Base-by-base conservation (phyloP, 37 sponge, comb jelly and placozoan species). In the Lycopodina hypogea region DNA sequence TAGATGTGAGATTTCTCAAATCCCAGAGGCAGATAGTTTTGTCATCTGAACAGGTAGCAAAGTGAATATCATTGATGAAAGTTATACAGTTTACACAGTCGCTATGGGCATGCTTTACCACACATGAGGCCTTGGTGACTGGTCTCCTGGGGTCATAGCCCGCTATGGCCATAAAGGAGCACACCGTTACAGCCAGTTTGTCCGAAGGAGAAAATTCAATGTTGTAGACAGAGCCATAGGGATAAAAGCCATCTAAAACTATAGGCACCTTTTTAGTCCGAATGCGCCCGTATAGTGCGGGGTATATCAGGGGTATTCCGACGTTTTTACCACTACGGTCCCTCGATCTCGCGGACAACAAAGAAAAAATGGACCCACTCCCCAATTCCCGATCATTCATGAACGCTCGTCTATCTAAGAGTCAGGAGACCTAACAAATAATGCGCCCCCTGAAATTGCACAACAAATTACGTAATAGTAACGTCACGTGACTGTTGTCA, bases 21-120 rank as follows among this genome's bases (percentile, higher is more conserved):
- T 89, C 89, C 89, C 89, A 89, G 28, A 89, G 19, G 12, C 71
- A 36, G 26, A 89, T 68, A 23, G 80, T 83, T 30, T 57, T 40
- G 71, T 89, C 89, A 57, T 89, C 89, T 22, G 89, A 89, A 24
- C 89, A 83, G 18, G 89, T 89, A 4, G 72, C 71, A 62, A 89
- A 89, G 1, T 21, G 8, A 4, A 26, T 23, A 12, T 48, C 29
- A 21, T 73, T 69, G 12, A 89, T 42, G 35, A 89, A 89, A 0
- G 85, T 84, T 41, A 89, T 36, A 39, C 85, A 78, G 71, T 89
- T 89, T 28, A 76, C 85, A 50, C 71, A 53, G 19, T 89, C 89
- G 17, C 66, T 51, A 56, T 89, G 89, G 2, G 85, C 85, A 68
- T 51, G 32, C 21, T 50, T 55, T 3, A 71, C 35, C 1, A 45